These are phyloP conservation scores for Climacteris rufus DNA, from an alignment of 2,113 vertebrate species.

Conservation along the genomic window DNA sequence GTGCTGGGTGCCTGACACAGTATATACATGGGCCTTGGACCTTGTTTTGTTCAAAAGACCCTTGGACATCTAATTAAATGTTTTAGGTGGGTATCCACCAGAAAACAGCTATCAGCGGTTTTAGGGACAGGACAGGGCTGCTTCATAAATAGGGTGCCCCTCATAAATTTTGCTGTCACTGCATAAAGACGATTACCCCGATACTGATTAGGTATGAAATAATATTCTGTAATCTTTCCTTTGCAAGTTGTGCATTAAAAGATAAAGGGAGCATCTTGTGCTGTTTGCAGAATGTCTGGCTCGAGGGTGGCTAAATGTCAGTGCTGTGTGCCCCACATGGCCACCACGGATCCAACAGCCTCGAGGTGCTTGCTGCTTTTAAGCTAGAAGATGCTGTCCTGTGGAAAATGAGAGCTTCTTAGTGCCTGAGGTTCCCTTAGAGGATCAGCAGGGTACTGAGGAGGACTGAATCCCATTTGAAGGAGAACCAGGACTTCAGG, in stretches of 20 bases:
- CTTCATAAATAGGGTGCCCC: background rate
- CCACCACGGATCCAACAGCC: fast-evolving
- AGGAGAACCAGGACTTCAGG: background rate
- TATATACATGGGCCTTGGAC: background rate
- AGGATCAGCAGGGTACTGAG: background rate
- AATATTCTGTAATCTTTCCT: background rate
- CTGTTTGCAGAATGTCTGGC: background rate
- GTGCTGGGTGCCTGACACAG: background rate
- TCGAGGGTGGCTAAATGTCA: background rate
- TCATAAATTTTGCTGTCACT: background rate
- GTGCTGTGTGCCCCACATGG: background rate
- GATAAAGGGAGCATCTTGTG: background rate
- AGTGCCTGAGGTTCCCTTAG: background rate
- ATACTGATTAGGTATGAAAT: background rate
- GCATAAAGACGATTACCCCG: background rate
- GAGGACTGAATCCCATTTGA: background rate
- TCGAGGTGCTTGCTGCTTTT: fast-evolving
- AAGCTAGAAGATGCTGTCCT: background rate
- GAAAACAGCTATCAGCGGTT: background rate
- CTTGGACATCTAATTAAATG: background rate
- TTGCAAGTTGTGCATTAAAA: background rate
- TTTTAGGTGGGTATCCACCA: background rate
- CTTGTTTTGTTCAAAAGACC: background rate
- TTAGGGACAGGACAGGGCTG: background rate
- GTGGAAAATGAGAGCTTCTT: background rate